Percentiles rank a stretch among this genome's conserved stretches.
phyloP scores from a whole-genome alignment of 1,140 invertebrate genomes.

The Magallana ariakensis region DNA sequence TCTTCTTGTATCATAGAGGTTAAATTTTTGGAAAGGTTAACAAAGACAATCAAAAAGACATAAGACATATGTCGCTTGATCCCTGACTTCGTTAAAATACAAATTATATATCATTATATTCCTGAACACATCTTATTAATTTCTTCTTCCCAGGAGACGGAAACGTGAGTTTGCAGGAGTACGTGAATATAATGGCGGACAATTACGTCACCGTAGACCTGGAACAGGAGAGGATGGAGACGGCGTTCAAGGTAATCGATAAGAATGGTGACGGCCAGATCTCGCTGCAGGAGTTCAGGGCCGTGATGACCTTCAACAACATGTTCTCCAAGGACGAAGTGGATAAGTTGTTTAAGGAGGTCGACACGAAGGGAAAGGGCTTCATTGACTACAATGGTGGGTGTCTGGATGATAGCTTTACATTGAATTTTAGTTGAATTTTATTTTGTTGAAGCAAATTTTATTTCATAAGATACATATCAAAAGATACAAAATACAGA shows the following conservation, averaged over 20 bases:
- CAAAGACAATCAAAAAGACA: no score
- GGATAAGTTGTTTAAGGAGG: constrained; percentile 28
- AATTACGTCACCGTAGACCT: constrained; percentile 50
- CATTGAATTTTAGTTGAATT: no score
- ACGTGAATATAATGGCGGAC: constrained; percentile 45
- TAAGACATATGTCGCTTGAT: no score
- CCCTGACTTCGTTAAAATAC: no score
- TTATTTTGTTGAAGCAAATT: no score
- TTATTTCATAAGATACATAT: no score
- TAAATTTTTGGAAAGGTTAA: no score
- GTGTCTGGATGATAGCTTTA: no score
- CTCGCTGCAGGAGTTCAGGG: constrained; percentile 29
- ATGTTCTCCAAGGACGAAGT: constrained; percentile 6
- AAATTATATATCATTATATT: no score
- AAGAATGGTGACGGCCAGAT: constrained; percentile 39
- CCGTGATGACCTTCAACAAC: constrained; percentile 20
- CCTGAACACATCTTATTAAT: not conserved
- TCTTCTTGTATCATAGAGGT: no score
- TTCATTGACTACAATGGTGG: constrained; percentile 40
- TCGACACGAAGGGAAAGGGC: constrained; percentile 16
- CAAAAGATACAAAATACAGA: no score
- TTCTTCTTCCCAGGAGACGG: constrained; percentile 43
- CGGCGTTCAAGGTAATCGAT: constrained; percentile 49
- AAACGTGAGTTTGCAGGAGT: constrained; percentile 49
- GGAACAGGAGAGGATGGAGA: constrained; percentile 50